Evolutionary conservation across 2,113 vertebrate species (phyloP), one percentile per base, ranked within the genome.

Genomic region (Phodopus roborovskii): DNA sequence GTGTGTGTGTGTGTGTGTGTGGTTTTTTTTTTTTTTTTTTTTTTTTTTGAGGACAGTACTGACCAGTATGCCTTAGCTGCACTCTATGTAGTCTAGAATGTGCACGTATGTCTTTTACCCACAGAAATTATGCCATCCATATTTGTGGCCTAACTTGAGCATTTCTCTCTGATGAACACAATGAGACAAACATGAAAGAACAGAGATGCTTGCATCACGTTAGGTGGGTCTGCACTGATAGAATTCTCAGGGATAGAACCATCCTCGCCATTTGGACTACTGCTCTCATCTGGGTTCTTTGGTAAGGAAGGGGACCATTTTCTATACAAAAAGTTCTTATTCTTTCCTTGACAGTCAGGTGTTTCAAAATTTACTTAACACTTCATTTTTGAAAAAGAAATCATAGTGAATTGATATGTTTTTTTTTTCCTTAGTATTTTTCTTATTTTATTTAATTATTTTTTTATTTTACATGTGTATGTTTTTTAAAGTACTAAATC

Each of bases 271-370:
- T 93, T 77, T 89, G 81, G 36, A 83, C 36, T n/a, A 33, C n/a
- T 20, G 26, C 56, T 26, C 53, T 20, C 22, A 70, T 45, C 28
- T 0, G 8, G 82, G 16, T 83, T 53, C 24, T 90, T 94, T 62
- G 26, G 20, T 71, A 50, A 92, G 3, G n/a, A 81, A 73, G 50
- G 30, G 89, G 20, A 78, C 6, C 1, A 36, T 30, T 87, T 22
- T 89, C n/a, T 28, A 70, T 3, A 12, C 28, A 33, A 45, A 68
- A 53, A 48, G 75, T 22, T 58, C 36, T 45, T 71, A 11, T 77
- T 53, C n/a, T 95, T 91, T 91, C 58, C 62, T 83, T 91, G 45
- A 85, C 92, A 92, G 92, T 45, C 36, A 58, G 71, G 7, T 85
- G 33, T 93, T 89, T 91, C 15, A 64, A 39, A 81, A 92, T 88